Conservation (phyloP, 1,140 invertebrate genomes). For the Propsilocerus akamusi region DNA sequence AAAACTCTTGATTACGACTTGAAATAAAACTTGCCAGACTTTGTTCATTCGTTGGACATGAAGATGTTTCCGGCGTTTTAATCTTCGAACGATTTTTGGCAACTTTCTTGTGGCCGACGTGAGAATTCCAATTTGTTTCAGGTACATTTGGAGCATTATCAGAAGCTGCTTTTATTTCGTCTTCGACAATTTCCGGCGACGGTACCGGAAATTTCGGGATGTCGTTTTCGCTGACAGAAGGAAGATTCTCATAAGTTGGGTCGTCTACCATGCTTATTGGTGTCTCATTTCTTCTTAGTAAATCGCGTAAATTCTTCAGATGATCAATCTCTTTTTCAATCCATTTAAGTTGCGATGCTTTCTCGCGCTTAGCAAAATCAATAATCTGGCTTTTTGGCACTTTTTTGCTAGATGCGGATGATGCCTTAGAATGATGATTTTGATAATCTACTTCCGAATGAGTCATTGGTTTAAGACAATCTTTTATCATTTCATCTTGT, state of each 20-base stretch:
- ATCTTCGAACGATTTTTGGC: not conserved
- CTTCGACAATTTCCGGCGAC: not conserved
- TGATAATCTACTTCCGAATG: not conserved
- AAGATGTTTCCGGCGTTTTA: not conserved
- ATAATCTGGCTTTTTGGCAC: not conserved
- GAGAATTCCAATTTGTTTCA: not conserved
- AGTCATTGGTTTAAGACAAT: not conserved
- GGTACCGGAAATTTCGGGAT: no score
- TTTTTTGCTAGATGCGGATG: not conserved
- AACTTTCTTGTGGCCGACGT: not conserved
- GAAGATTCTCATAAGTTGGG: not conserved
- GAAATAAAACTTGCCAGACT: not conserved
- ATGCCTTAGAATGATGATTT: not conserved
- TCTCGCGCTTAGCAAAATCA: not conserved
- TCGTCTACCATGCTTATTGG: not conserved
- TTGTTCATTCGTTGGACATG: not conserved
- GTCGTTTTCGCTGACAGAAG: not conserved
- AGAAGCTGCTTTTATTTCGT: not conserved
- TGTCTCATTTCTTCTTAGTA: not conserved
- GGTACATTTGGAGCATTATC: not conserved
- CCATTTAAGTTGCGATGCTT: not conserved
- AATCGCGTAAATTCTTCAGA: not conserved
- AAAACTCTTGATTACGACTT: not conserved
- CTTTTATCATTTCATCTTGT: not conserved
- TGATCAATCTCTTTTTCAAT: not conserved